phyloP scores from a whole-genome alignment of 2,113 vertebrate species.

The Ciconia maguari region DNA sequence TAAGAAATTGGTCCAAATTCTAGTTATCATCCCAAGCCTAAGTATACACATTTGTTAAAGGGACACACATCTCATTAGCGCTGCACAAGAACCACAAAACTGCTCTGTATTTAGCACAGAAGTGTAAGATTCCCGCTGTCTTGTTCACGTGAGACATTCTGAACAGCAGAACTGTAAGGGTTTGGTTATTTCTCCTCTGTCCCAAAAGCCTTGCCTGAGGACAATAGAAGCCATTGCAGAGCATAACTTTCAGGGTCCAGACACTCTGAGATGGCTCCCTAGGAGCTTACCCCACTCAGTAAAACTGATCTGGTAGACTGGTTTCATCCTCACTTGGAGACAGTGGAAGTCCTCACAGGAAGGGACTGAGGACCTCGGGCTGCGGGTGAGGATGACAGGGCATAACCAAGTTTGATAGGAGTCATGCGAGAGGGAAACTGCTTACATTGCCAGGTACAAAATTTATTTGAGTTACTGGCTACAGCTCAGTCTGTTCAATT shows the following conservation, averaged over 20 bases:
- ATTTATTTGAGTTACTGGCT: not conserved
- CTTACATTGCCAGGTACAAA: not conserved
- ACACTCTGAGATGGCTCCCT: not conserved
- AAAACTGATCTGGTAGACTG: not conserved
- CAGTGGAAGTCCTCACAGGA: not conserved
- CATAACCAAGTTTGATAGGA: not conserved
- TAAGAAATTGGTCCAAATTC: not conserved
- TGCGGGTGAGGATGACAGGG: not conserved
- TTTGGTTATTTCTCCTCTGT: not conserved
- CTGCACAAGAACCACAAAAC: not conserved
- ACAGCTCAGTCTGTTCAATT: not conserved
- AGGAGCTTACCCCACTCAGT: not conserved
- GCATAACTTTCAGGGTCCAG: not conserved
- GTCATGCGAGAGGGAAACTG: not conserved
- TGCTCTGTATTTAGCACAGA: not conserved
- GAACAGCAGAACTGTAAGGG: not conserved
- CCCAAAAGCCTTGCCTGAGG: not conserved
- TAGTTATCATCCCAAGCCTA: not conserved
- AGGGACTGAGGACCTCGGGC: not conserved
- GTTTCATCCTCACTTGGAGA: not conserved
- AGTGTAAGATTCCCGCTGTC: accelerated
- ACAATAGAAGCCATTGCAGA: not conserved
- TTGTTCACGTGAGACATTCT: not conserved
- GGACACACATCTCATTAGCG: not conserved
- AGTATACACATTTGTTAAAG: not conserved